Evolutionary conservation across 2,888 invertebrate species (phyloP).

Genomic region (Piscicola geometra): DNA sequence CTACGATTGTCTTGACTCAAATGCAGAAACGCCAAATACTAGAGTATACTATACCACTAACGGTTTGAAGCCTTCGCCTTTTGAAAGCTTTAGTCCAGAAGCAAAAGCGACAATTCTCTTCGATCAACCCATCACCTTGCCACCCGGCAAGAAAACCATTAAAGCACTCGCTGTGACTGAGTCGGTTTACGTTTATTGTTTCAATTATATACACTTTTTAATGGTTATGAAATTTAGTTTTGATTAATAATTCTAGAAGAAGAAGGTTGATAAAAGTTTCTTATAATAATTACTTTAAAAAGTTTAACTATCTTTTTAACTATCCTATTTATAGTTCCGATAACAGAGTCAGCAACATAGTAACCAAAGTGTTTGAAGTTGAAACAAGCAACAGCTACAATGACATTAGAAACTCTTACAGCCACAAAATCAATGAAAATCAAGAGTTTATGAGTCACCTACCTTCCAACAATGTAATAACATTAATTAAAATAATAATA

Average conservation of each 20-base stretch:
- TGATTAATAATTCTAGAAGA: neutral
- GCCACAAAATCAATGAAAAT: slow-evolving; percentile 49
- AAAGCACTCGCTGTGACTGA: slow-evolving; percentile 54
- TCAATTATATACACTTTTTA: neutral
- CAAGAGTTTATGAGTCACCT: slow-evolving; percentile 48
- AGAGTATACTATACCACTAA: slow-evolving; percentile 56
- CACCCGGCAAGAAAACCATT: slow-evolving; percentile 54
- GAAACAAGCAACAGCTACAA: slow-evolving; percentile 43
- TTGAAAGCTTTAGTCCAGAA: slow-evolving; percentile 48
- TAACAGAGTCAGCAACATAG: slow-evolving; percentile 51
- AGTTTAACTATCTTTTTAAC: slow-evolving; percentile 14
- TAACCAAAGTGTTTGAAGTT: slow-evolving; percentile 56
- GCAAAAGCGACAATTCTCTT: slow-evolving; percentile 53
- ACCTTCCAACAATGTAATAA: slow-evolving; percentile 39
- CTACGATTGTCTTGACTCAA: neutral
- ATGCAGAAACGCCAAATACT: slow-evolving; percentile 50
- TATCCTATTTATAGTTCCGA: neutral
- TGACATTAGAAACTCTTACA: slow-evolving; percentile 35
- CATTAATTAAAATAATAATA: too few species aligned
- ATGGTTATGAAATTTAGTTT: too few species aligned
- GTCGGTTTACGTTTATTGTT: slow-evolving; percentile 44
- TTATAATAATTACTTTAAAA: neutral
- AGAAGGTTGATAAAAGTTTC: neutral
- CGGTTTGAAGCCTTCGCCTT: slow-evolving; percentile 56
- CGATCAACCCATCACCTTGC: slow-evolving; percentile 53